phyloP scores from a whole-genome alignment of 2,113 vertebrate species.

The Puntigrus tetrazona region DNA sequence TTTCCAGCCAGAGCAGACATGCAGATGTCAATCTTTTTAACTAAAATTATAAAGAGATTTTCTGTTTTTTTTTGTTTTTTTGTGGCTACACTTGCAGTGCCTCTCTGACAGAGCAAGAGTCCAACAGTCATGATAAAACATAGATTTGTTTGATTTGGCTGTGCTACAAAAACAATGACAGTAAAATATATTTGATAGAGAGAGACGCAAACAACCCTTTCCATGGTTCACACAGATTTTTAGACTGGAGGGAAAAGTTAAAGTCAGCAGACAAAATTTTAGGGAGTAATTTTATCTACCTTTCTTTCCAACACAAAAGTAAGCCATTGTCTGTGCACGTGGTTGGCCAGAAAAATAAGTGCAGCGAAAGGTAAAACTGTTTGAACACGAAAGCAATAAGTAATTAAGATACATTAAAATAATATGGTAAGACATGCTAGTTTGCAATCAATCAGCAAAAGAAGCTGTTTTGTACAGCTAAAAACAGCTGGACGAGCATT shows the following conservation, averaged over 20 bases:
- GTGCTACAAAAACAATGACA: slow-evolving; percentile 38
- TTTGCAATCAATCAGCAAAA: too few species aligned
- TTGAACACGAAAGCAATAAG: too few species aligned
- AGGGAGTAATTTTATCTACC: too few species aligned
- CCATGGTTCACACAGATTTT: slow-evolving; percentile 11
- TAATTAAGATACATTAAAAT: too few species aligned
- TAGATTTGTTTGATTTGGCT: slow-evolving; percentile 69
- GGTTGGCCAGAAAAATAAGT: too few species aligned
- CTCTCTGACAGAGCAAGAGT: slow-evolving; percentile 28
- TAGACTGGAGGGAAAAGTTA: background rate
- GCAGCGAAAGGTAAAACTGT: too few species aligned
- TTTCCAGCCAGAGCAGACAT: slow-evolving; percentile 45
- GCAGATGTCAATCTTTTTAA: background rate
- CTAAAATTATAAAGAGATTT: background rate
- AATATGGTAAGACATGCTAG: too few species aligned
- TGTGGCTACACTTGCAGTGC: background rate
- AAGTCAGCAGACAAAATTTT: background rate
- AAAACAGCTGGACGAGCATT: too few species aligned
- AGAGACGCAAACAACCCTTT: slow-evolving; percentile 15
- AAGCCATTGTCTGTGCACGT: too few species aligned
- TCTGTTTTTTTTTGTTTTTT: background rate
- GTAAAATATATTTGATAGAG: background rate
- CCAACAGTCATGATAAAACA: slow-evolving; percentile 60
- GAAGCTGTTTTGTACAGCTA: too few species aligned
- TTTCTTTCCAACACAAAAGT: too few species aligned